Evolutionary conservation across 2,797 vertebrate genomes (phyloP), one percentile per base, ranked within the genome.

Genomic region (Nannoperca australis): DNA sequence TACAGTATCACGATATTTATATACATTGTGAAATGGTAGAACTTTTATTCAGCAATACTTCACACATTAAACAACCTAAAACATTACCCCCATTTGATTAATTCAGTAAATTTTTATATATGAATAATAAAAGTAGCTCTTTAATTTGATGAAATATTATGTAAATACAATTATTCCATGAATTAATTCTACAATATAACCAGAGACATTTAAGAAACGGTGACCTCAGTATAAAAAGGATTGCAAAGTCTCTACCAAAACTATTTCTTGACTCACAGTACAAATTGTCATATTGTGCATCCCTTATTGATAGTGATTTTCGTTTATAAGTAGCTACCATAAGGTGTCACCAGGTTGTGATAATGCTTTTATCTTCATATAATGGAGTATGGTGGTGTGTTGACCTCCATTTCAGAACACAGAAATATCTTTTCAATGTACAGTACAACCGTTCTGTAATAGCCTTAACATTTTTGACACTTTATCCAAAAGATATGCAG

Each of bases 291-390:
- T 22, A 34, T 9, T n/a, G 4, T 49, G 45, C 18, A 12, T 32
- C 30, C 18, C 7, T 32, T 20, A 30, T 7, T 47, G 17, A 47
- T n/a, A 47, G 24, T 30, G 42, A 27, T 49, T 32, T 14, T 22
- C 11, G 12, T n/a, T 47, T 20, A 32, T 30, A 32, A 40, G 42
- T 30, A 51, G 38, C 44, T 59, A n/a, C 34, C 40, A 7, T 55
- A 12, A 5, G 15, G 3, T 47, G 27, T 49, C 38, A 32, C 40
- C 20, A 44, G 27, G 15, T 13, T 45, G 10, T 20, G 22, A 38
- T 56, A 40, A 45, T 32, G 49, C 59, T 47, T 62, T 45, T 61
- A 44, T 61, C 45, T 51, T 34, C 38, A 53, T 49, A 45, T 58
- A 10, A 58, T 36, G 18, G n/a, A 34, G 20, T 36, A 32, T 73